These are phyloP conservation scores for Microtus richardsoni DNA, from an alignment of 2,113 vertebrate species.

Conservation along the genomic window DNA sequence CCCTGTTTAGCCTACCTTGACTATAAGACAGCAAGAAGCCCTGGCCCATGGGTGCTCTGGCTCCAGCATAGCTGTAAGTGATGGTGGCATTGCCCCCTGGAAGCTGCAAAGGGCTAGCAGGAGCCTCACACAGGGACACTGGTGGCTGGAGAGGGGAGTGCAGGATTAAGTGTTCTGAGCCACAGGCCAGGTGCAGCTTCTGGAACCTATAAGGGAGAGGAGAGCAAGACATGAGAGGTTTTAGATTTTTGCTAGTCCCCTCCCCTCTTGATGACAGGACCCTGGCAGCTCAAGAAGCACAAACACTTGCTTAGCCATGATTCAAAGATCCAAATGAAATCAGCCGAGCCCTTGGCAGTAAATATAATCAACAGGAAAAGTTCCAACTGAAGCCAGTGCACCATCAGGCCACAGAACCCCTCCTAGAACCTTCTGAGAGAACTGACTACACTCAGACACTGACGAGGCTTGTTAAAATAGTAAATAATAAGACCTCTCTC, in stretches of 20 bases:
- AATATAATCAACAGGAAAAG: background rate
- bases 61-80: constrained; percentile 77
- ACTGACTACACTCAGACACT: background rate
- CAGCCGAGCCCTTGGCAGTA: background rate
- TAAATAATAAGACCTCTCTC: background rate
- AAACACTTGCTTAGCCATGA: constrained; percentile 17
- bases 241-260: background rate
- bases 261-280: background rate
- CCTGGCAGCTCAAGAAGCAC: background rate
- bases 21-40: constrained; percentile 80
- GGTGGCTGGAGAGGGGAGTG: constrained; percentile 70
- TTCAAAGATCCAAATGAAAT: background rate
- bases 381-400: background rate
- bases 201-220: constrained; percentile 70
- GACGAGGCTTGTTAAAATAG: background rate
- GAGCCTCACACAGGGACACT: constrained; percentile 72
- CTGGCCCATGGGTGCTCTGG: constrained; percentile 75
- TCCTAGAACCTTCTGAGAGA: background rate
- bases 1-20: constrained; percentile 60
- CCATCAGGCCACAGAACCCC: background rate
- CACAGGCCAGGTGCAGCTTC: constrained; percentile 77
- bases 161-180: constrained; percentile 74
- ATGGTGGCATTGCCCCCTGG: constrained; percentile 79
- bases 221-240: background rate
- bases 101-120: constrained; percentile 73